These are phyloP conservation scores for Eilema depressum DNA, from an alignment of 2,888 invertebrate genomes.

Conservation along the genomic window DNA sequence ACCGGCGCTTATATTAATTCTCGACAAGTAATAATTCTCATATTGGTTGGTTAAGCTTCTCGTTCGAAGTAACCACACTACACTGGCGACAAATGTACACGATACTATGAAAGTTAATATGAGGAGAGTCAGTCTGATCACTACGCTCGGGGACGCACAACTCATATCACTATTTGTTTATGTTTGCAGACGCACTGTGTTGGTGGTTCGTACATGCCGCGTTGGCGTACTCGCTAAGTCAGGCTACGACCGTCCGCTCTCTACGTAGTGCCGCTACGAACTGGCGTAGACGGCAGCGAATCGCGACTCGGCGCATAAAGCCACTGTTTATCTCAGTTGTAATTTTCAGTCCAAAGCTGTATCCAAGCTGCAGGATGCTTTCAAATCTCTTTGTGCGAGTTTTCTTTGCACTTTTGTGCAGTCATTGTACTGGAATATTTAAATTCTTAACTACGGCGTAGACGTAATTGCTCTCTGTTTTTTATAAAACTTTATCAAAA, in stretches of 20 bases:
- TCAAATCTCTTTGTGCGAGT: constrained; percentile 79
- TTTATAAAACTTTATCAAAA: constrained; percentile 43
- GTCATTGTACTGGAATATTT: constrained; percentile 74
- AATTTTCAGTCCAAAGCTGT: constrained; percentile 82
- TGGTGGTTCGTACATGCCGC: constrained; percentile 79
- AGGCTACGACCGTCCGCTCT: constrained; percentile 74
- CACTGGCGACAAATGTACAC: constrained; percentile 81
- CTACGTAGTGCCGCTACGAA: constrained; percentile 73
- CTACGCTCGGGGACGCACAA: constrained; percentile 80
- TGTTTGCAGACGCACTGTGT: constrained; percentile 74
- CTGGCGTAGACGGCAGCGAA: constrained; percentile 70
- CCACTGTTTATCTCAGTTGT: constrained; percentile 79
- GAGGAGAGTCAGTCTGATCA: constrained; percentile 81
- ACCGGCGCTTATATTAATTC: constrained; percentile 83
- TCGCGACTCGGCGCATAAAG: constrained; percentile 62
- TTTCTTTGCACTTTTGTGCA: constrained; percentile 79
- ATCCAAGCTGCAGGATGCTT: constrained; percentile 80
- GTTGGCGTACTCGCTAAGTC: constrained; percentile 71
- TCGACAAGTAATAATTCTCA: constrained; percentile 86
- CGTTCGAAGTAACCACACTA: constrained; percentile 81
- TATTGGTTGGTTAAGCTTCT: constrained; percentile 76
- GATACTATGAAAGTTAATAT: constrained; percentile 81
- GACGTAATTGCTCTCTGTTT: constrained; percentile 62
- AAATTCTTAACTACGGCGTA: constrained; percentile 61
- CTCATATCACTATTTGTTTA: constrained; percentile 87